Evolutionary conservation across 1,140 invertebrate species (phyloP).

Genomic region (Pseudomyrmex dendroicus): DNA sequence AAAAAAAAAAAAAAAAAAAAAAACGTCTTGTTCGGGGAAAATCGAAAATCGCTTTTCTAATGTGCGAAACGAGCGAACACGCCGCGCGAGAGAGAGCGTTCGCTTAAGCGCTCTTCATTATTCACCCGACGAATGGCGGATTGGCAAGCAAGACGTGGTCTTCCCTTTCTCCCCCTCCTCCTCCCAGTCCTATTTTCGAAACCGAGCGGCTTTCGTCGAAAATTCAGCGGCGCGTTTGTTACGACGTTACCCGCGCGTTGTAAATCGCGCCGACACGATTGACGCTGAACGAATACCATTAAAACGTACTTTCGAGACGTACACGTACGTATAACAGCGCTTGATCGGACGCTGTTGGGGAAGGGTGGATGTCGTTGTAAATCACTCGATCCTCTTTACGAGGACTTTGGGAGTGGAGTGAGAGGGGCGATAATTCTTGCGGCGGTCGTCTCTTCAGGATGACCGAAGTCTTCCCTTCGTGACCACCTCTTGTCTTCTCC

Average conservation of each 20-base stretch:
- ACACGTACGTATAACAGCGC: not conserved
- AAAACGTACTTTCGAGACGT: constrained; percentile 37
- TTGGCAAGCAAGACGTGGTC: not conserved
- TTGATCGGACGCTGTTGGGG: constrained; percentile 35
- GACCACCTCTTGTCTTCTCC: constrained; percentile 24
- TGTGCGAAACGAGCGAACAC: constrained; percentile 20
- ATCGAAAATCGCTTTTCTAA: constrained; percentile 33
- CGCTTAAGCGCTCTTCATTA: constrained; percentile 41
- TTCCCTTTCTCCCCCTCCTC: no score
- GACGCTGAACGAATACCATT: constrained; percentile 53
- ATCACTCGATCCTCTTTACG: constrained; percentile 58
- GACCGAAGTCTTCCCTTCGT: constrained; percentile 22
- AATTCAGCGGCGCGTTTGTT: constrained; percentile 37
- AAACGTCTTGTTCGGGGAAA: constrained; percentile 1
- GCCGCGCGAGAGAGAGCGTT: constrained; percentile 1
- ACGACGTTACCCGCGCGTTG: constrained; percentile 31
- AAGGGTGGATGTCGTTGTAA: constrained; percentile 51
- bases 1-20: no score
- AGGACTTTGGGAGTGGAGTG: constrained; percentile 5
- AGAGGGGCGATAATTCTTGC: constrained; percentile 48
- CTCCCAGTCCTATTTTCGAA: not conserved
- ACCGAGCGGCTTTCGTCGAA: constrained; percentile 24
- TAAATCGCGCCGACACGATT: constrained; percentile 40
- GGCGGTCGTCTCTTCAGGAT: constrained; percentile 39
- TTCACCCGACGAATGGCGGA: constrained; percentile 43